phyloP scores from a whole-genome alignment of 2,888 invertebrate genomes.

The Sarcophaga subvicina region DNA sequence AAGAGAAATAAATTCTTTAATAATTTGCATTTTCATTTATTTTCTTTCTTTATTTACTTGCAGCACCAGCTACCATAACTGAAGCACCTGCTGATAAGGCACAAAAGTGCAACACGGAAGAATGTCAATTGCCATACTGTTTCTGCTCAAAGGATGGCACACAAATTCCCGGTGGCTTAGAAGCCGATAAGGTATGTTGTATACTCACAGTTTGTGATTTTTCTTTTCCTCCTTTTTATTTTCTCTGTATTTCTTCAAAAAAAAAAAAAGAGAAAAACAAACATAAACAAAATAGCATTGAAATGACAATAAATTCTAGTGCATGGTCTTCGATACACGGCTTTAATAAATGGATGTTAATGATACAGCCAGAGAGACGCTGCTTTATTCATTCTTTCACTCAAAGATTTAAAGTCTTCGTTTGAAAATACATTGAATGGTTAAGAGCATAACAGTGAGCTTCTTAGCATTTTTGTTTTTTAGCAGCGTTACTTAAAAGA shows the following conservation, averaged over 20 bases:
- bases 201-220: neutral
- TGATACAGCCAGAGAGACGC: neutral
- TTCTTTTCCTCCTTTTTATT: neutral
- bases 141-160: conserved; percentile 97
- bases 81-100: conserved; percentile 92
- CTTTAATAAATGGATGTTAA: conserved; percentile 5
- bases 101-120: conserved; percentile 88
- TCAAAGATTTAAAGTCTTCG: conserved; percentile 17
- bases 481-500: neutral
- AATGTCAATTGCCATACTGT: conserved; percentile 93
- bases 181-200: conserved; percentile 89
- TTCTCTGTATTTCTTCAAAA: conserved; percentile 11
- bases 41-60: conserved; percentile 72
- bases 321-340: neutral
- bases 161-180: conserved; percentile 91
- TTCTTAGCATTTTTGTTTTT: neutral
- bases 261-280: neutral
- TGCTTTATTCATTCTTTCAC: neutral
- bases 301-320: conserved; percentile 10
- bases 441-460: neutral
- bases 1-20: neutral
- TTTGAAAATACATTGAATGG: conserved; percentile 41
- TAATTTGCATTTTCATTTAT: neutral
- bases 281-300: neutral
- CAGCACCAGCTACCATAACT: conserved; percentile 91